Percentiles rank a stretch among this genome's conserved stretches.
Evolutionary conservation across 2,797 vertebrate species (phyloP).

Genomic region (Coregonus ussuriensis): DNA sequence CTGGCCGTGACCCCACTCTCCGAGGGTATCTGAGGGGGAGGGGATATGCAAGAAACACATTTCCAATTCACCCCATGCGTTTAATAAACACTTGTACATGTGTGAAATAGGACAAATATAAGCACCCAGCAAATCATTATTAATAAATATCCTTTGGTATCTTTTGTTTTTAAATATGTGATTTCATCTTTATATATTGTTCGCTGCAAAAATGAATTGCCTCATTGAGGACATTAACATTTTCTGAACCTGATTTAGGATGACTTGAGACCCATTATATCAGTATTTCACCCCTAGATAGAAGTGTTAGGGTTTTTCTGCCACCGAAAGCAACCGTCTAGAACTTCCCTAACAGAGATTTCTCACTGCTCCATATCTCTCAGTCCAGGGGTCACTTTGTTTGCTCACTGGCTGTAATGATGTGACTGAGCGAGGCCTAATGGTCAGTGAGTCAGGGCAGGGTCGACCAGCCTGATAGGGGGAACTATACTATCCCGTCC

Average conservation of each 20-base stretch:
- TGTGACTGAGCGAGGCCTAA: slow-evolving; percentile 34
- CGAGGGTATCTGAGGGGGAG: too few species aligned
- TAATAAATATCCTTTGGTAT: too few species aligned
- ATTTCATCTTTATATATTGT: not conserved
- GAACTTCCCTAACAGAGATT: not conserved
- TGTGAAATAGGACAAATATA: too few species aligned
- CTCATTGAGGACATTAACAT: not conserved
- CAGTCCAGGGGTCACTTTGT: not conserved
- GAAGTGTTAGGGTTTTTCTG: not conserved
- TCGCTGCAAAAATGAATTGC: not conserved
- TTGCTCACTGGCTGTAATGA: not conserved
- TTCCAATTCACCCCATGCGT: too few species aligned
- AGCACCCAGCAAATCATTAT: too few species aligned
- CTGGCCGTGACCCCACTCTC: too few species aligned
- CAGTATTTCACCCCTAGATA: not conserved
- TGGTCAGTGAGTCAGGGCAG: slow-evolving; percentile 26
- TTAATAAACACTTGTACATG: too few species aligned
- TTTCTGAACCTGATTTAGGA: not conserved
- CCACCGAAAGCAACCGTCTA: not conserved
- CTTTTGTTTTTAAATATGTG: not conserved
- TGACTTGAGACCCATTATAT: not conserved
- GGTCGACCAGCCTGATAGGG: slow-evolving; percentile 33
- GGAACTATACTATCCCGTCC: slow-evolving; percentile 12
- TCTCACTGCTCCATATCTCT: not conserved
- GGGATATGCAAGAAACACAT: too few species aligned